Evolutionary conservation across 2,797 vertebrate species (phyloP).

Genomic region (Muraenolepis orangiensis): DNA sequence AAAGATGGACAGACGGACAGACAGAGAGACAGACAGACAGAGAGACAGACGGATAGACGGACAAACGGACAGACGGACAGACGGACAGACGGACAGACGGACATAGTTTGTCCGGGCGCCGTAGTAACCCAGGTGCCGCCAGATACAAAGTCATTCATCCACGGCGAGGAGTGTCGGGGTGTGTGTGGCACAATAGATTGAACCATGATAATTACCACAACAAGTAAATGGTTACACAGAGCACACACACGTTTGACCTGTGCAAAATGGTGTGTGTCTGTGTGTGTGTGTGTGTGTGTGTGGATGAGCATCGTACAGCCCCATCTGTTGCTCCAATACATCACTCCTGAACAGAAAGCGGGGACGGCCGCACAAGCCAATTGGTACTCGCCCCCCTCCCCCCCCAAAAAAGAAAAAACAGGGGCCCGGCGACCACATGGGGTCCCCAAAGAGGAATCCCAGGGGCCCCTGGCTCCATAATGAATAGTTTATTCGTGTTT

Average conservation of each 20-base stretch:
- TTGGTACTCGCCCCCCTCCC: too few relatives aligned
- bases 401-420: neutral
- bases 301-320: slow-evolving; percentile 15
- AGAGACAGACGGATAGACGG: too few relatives aligned
- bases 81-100: too few relatives aligned
- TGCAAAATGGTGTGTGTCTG: slow-evolving; percentile 6
- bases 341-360: slow-evolving; percentile 2
- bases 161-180: neutral
- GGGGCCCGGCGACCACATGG: slow-evolving; percentile 4
- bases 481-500: neutral
- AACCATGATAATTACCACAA: slow-evolving; percentile 14
- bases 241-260: slow-evolving; percentile 15
- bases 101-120: neutral
- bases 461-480: neutral
- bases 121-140: neutral
- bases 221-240: slow-evolving; percentile 17
- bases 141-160: neutral
- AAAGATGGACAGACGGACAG: too few relatives aligned
- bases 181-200: slow-evolving; percentile 16
- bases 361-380: neutral
- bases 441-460: neutral
- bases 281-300: neutral
- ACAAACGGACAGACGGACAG: too few relatives aligned
- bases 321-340: slow-evolving; percentile 47
- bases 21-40: too few relatives aligned